phyloP scores from a whole-genome alignment of 1,140 invertebrate species.

The Lineus longissimus region DNA sequence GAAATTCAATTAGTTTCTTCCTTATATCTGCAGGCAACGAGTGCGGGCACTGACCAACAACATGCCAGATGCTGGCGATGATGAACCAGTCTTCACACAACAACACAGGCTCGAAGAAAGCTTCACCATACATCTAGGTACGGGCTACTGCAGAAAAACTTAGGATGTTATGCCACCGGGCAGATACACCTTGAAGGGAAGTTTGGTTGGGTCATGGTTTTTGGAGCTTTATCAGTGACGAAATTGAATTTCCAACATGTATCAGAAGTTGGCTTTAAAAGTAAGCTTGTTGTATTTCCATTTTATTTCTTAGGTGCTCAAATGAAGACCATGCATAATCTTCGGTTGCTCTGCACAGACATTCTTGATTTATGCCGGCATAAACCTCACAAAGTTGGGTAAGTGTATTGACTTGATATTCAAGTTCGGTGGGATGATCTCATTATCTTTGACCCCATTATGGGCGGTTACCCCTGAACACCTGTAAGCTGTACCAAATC shows the following conservation, averaged over 20 bases:
- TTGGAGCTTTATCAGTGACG: too few species aligned
- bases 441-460: too few species aligned
- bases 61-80: slow-evolving; percentile 40
- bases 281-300: neutral
- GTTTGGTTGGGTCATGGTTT: too few species aligned
- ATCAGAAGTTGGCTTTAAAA: too few species aligned
- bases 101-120: slow-evolving; percentile 75
- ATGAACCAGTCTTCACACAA: slow-evolving; percentile 37
- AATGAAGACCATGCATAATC: slow-evolving; percentile 97
- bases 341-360: slow-evolving; percentile 82
- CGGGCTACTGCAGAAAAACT: neutral
- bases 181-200: too few species aligned
- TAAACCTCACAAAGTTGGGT: slow-evolving; percentile 49
- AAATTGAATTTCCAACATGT: too few species aligned
- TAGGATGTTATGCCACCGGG: neutral
- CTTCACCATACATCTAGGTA: slow-evolving; percentile 92
- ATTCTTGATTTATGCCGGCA: slow-evolving; percentile 78
- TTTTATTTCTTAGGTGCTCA: slow-evolving; percentile 64
- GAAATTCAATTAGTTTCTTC: neutral
- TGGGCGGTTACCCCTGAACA: too few species aligned
- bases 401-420: slow-evolving; percentile 6
- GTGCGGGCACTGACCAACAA: slow-evolving; percentile 37
- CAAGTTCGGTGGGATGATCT: too few species aligned
- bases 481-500: too few species aligned
- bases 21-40: slow-evolving; percentile 23